Evolutionary conservation across 2,797 vertebrate species (phyloP).

Genomic region (Liparis tanakae): DNA sequence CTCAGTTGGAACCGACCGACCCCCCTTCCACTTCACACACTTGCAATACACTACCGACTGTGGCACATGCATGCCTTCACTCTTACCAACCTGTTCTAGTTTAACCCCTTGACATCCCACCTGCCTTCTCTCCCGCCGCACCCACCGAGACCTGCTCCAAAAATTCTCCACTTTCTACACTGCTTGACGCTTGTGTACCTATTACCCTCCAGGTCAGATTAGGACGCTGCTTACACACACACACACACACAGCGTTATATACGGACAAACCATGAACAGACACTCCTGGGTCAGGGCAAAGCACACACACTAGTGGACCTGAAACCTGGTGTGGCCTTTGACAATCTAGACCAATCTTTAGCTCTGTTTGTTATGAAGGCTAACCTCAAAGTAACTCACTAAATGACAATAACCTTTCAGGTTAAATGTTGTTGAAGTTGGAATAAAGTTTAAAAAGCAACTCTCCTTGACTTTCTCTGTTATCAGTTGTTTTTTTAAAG

Average conservation of each 20-base stretch:
- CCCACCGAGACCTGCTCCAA: constrained; percentile 54
- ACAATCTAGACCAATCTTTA: constrained; percentile 1
- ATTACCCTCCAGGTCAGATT: constrained; percentile 51
- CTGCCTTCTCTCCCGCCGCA: constrained; percentile 49
- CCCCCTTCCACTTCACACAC: constrained; percentile 48
- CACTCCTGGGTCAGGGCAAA: constrained; percentile 43
- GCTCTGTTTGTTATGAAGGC: constrained; percentile 56
- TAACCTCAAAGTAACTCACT: constrained; percentile 48
- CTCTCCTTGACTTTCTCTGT: constrained; percentile 5
- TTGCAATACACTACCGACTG: constrained; percentile 46
- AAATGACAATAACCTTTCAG: constrained; percentile 38
- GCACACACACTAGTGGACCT: constrained; percentile 29
- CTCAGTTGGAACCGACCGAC: constrained; percentile 13
- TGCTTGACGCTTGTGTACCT: constrained; percentile 61
- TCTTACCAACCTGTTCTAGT: constrained; percentile 63
- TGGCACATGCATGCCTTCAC: constrained; percentile 37
- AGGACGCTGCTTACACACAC: constrained; percentile 38
- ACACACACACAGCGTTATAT: constrained; percentile 2
- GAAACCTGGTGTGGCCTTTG: constrained; percentile 30
- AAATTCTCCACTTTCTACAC: constrained; percentile 65
- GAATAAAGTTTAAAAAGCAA: constrained; percentile 20
- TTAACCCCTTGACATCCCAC: constrained; percentile 72
- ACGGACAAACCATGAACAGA: constrained; percentile 49
- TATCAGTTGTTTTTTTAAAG: constrained; percentile 34
- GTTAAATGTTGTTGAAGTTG: constrained; percentile 40